Evolutionary conservation across 2,113 vertebrate genomes (phyloP).

Genomic region (Reinhardtius hippoglossoides): DNA sequence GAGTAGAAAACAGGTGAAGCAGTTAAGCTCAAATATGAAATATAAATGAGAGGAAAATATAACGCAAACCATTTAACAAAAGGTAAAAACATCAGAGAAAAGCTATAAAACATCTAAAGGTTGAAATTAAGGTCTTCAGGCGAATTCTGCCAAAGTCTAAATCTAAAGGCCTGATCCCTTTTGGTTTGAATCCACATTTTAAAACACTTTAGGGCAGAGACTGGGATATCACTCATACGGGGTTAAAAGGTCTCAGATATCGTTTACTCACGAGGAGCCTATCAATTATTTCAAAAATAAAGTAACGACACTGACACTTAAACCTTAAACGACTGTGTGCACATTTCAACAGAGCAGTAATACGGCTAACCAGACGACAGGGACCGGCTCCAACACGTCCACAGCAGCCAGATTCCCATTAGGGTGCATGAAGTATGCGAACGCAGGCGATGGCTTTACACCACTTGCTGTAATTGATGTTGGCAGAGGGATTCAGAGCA

Average conservation of each 20-base stretch:
- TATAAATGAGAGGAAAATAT: conserved; percentile 16
- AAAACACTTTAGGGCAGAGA: conserved; percentile 1
- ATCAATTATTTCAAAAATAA: conserved; percentile 56
- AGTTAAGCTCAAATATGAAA: not conserved
- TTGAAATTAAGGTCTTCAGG: conserved; percentile 19
- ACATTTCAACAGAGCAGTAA: conserved; percentile 45
- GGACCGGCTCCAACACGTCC: conserved; percentile 61
- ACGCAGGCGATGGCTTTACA: conserved; percentile 53
- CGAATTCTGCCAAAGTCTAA: conserved; percentile 26
- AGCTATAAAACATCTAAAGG: conserved; percentile 32
- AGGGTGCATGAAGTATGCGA: conserved; percentile 54
- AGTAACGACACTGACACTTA: conserved; percentile 29
- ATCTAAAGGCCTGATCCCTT: conserved; percentile 27
- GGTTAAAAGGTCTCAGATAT: conserved; percentile 57
- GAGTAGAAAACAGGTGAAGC: not conserved
- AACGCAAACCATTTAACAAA: conserved; percentile 13
- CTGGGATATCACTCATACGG: conserved; percentile 24
- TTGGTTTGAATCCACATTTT: conserved; percentile 39
- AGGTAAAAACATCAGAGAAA: conserved; percentile 13
- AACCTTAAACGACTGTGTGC: conserved; percentile 43
- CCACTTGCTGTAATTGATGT: conserved; percentile 63
- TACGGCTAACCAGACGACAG: conserved; percentile 55
- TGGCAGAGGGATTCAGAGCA: conserved; percentile 53
- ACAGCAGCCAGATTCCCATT: conserved; percentile 62
- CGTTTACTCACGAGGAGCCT: conserved; percentile 38